These are phyloP conservation scores for Epinotia demarniana DNA, from an alignment of 2,888 invertebrate species.

Conservation along the genomic window DNA sequence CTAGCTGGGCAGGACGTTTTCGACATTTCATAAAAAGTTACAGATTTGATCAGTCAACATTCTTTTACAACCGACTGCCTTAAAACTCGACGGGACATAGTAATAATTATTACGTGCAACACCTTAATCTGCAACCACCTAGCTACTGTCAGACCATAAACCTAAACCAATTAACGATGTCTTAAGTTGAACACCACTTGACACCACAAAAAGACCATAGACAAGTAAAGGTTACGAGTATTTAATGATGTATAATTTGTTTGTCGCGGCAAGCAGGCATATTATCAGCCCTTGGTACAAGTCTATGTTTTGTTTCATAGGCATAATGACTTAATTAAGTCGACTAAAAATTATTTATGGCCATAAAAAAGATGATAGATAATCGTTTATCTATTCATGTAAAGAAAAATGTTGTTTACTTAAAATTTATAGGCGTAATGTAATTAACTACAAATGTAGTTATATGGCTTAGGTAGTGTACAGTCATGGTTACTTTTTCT, in stretches of 20 bases:
- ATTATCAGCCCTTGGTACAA: constrained; percentile 9
- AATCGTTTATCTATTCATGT: background rate
- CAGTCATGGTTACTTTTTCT: no score
- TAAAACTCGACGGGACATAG: no score
- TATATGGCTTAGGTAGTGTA: no score
- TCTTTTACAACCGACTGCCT: no score
- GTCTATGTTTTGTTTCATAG: background rate
- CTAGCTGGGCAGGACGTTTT: no score
- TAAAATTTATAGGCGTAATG: background rate
- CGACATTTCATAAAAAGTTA: no score
- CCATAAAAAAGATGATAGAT: background rate
- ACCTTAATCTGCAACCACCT: background rate
- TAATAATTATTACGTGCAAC: no score
- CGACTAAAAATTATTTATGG: constrained; percentile 26
- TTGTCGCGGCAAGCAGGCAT: constrained; percentile 17
- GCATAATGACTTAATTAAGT: constrained; percentile 36
- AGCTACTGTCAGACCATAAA: constrained; percentile 14
- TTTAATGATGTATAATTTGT: constrained; percentile 42
- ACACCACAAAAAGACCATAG: constrained; percentile 9
- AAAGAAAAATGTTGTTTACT: background rate
- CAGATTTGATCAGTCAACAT: no score
- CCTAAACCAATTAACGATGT: background rate
- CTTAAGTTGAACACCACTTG: constrained; percentile 6
- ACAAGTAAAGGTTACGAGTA: constrained; percentile 35
- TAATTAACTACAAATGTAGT: no score